A percentile compares a stretch with the other conserved stretches of the same genome.
phyloP scores from a whole-genome alignment of 2,888 invertebrate genomes.

The Melinopterus prodromus region DNA sequence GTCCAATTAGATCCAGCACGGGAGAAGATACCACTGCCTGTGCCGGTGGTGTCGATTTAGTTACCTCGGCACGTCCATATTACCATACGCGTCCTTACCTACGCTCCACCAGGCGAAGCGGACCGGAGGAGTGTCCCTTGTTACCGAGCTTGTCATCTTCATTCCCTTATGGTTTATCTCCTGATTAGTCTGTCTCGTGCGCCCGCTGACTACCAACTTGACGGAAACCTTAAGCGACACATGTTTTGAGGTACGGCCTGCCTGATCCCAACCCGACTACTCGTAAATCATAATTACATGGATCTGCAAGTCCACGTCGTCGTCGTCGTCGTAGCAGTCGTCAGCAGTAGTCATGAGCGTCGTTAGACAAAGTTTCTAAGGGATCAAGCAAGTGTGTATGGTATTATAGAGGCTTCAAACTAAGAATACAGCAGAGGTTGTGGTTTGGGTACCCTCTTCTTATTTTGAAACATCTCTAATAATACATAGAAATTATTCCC shows the following conservation, averaged over 20 bases:
- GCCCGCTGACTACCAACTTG: constrained; percentile 31
- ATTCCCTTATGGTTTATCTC: constrained; percentile 36
- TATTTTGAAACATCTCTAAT: too few species aligned
- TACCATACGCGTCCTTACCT: constrained; percentile 34
- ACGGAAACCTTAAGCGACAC: constrained; percentile 35
- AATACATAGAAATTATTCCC: too few species aligned
- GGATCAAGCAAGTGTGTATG: background rate
- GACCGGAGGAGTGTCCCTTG: constrained; percentile 36
- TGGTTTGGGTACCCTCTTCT: too few species aligned
- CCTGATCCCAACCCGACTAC: constrained; percentile 13
- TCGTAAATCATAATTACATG: constrained; percentile 36
- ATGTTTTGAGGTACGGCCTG: constrained; percentile 29
- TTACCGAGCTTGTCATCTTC: constrained; percentile 37
- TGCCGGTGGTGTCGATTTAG: constrained; percentile 29
- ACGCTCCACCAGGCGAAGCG: background rate
- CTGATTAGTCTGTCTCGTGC: constrained; percentile 36
- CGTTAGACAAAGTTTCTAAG: background rate
- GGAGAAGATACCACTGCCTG: constrained; percentile 15
- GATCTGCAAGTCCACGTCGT: constrained; percentile 8
- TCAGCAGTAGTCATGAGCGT: background rate
- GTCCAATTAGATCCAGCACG: constrained; percentile 31
- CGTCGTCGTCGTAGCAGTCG: constrained; percentile 7
- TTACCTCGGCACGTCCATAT: constrained; percentile 34
- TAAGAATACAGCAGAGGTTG: background rate
- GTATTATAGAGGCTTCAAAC: background rate